phyloP scores from a whole-genome alignment of 2,113 vertebrate species.

The Pituophis catenifer region DNA sequence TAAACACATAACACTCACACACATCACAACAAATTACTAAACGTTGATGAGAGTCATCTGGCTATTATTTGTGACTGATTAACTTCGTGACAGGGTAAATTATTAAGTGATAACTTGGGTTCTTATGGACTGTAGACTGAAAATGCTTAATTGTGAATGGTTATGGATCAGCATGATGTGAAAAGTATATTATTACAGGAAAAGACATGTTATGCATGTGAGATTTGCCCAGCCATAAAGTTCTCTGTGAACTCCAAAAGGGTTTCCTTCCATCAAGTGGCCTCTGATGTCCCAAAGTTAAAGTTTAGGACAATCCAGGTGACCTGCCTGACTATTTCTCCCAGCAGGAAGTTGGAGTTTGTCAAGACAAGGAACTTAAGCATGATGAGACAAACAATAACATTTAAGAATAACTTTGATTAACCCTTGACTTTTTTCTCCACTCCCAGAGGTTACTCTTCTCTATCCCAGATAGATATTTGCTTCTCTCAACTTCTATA shows the following conservation, averaged over 20 bases:
- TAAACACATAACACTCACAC: not conserved
- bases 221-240: not conserved
- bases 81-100: not conserved
- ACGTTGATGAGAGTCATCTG: not conserved
- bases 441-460: not conserved
- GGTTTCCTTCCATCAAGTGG: not conserved
- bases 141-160: not conserved
- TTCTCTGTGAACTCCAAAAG: not conserved
- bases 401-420: not conserved
- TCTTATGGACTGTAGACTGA: not conserved
- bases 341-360: not conserved
- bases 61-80: not conserved
- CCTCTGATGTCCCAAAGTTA: not conserved
- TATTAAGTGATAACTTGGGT: not conserved
- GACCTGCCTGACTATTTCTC: not conserved
- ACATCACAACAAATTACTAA: not conserved
- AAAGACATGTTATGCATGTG: not conserved
- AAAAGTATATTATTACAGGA: not conserved
- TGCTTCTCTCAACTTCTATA: not conserved
- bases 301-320: not conserved
- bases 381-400: not conserved
- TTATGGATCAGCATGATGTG: not conserved
- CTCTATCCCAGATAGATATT: not conserved
- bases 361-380: not conserved
- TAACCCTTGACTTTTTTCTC: not conserved